Evolutionary conservation across 2,113 vertebrate genomes (phyloP), one percentile per base, ranked within the genome.

Genomic region (Megalops atlanticus): DNA sequence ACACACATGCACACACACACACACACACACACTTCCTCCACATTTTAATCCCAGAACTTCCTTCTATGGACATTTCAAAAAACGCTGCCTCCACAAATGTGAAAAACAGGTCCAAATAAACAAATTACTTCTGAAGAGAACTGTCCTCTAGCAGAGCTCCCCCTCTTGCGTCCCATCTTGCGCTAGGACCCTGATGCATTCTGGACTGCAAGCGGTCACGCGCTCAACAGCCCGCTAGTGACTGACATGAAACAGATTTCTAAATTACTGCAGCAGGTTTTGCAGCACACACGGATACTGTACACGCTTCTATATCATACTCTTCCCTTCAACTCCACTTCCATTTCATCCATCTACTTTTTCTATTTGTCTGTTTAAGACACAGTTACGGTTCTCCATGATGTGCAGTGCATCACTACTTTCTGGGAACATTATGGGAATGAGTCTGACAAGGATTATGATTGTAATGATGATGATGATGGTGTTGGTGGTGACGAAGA

Each of bases 221-320:
- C 82, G 74, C 74, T 86, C 86, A 73, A 74, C 85, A 91, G 84
- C 35, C 86, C 89, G 78, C 87, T 52, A 84, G 92, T 90, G 90
- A 90, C 82, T 74, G 35, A 90, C 90, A 91, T 94, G 92, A 94
- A 93, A 94, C 89, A 91, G 92, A 93, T 85, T 94, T 86, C 80
- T 76, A 89, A 88, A 92, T 89, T 86, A 89, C 85, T 88, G 87
- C 86, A 86, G 85, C 84, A 87, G 84, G 87, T 89, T 89, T 76
- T 49, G 58, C 77, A 43, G 15, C 49, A 68, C 41, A 16, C 36
- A 27, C 52, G 21, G 11, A 72, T 11, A n/a, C n/a, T n/a, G n/a
- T n/a, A 47, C 24, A n/a, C 24, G 0, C 21, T n/a, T 35, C 36
- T 70, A 12, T 45, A 54, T 39, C 5, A 35, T 43, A 45, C 39